Conservation (phyloP, 2,113 vertebrate species). For the Empidonax traillii region DNA sequence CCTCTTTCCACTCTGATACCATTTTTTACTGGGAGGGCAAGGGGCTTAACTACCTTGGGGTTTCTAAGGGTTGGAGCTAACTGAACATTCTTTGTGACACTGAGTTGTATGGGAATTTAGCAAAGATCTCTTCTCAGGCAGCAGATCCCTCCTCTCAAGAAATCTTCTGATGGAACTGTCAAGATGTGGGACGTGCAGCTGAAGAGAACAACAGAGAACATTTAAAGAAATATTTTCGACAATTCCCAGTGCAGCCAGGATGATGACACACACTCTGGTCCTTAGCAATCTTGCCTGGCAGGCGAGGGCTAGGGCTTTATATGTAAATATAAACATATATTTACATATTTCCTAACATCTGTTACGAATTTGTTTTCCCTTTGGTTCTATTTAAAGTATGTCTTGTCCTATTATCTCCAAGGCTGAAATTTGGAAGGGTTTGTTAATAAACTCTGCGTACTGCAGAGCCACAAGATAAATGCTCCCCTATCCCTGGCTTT, state of each 20-base stretch:
- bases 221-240: conserved; percentile 33
- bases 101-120: conserved; percentile 15
- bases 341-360: conserved; percentile 62
- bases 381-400: conserved; percentile 53
- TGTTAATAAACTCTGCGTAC: not conserved
- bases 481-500: not conserved
- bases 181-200: not conserved
- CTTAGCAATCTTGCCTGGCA: conserved; percentile 19
- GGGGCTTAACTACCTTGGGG: not conserved
- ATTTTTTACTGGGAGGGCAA: not conserved
- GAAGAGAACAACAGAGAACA: conserved; percentile 16
- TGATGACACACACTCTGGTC: conserved; percentile 18
- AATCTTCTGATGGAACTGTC: not conserved
- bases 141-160: not conserved
- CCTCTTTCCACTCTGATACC: not conserved
- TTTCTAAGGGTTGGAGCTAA: not conserved
- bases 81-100: not conserved
- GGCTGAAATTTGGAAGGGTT: not conserved
- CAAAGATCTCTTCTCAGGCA: conserved; percentile 39
- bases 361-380: conserved; percentile 33
- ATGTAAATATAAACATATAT: conserved; percentile 58
- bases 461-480: not conserved
- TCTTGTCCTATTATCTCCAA: conserved; percentile 30
- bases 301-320: not conserved
- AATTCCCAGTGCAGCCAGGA: conserved; percentile 8